Base-by-base conservation (phyloP, 2,888 invertebrate genomes). In the Nysson spinosus region DNA sequence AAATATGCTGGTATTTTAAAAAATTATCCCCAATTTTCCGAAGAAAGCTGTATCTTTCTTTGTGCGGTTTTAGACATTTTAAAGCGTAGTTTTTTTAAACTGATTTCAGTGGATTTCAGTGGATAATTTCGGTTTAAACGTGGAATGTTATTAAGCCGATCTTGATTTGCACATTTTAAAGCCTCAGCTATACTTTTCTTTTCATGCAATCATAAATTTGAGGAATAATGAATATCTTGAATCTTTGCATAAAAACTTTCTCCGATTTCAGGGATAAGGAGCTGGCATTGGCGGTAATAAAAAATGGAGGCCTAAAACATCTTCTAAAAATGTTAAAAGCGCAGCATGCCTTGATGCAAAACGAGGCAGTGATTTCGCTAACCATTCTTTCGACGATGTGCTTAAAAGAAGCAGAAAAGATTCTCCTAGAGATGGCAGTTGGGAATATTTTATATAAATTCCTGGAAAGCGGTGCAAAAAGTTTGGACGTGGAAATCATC, bases 291-390 rank as follows among this genome's bases (percentile, higher is more conserved):
- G 81, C 80, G 43, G 83, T 90, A 54, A 85, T 89, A 7, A 81
- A 87, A 34, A 64, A 92, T 40, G 94, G 93, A 62, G 93, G 93
- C 61, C 88, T 96, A 24, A 91, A 92, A 51, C 92, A 93, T 79
- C 88, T 97, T 75, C 92, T 95, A 7, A 91, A 92, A 86, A 96
- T 97, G 96, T 89, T 95, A 69, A 91, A 92, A 3, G 93, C 95
- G 1, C 93, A 94, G 79, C 95, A 96, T 88, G 89, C 93, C 4
- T 92, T 96, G 20, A 97, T 97, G 97, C 95, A 95, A 85, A 94
- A 93, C 83, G 95, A 95, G 88, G 93, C 95, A 0, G 90, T 95
- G 54, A 89, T 93, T 74, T 92, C 94, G 26, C 88, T 95, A 52
- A 92, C 92, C 69, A 89, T 95, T 30, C 87, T 94, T 6, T 87